phyloP scores from a whole-genome alignment of 2,888 invertebrate genomes.

The Caenorhabditis sp. region DNA sequence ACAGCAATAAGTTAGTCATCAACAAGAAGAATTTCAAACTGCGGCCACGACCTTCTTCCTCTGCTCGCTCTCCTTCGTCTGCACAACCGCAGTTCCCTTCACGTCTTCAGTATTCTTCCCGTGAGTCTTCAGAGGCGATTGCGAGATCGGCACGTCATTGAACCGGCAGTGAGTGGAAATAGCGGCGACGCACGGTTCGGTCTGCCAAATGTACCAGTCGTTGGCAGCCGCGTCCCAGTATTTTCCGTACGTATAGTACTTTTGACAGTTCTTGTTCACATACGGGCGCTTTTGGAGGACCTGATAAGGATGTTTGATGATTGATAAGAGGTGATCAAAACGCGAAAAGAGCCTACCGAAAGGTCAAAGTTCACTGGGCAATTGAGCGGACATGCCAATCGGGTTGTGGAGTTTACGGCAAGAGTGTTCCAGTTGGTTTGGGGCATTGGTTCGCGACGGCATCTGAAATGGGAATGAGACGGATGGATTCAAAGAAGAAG shows the following conservation, averaged over 20 bases:
- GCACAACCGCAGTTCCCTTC: conserved; percentile 35
- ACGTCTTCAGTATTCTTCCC: conserved; percentile 50
- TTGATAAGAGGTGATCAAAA: background rate
- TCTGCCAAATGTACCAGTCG: conserved; percentile 80
- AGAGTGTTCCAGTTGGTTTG: conserved; percentile 76
- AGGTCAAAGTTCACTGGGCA: conserved; percentile 79
- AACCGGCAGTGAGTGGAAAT: conserved; percentile 82
- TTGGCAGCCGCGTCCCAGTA: conserved; percentile 71
- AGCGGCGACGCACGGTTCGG: conserved; percentile 78
- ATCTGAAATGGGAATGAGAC: conserved; percentile 62
- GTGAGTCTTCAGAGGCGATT: conserved; percentile 15
- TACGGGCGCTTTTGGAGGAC: conserved; percentile 79
- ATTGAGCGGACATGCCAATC: conserved; percentile 79
- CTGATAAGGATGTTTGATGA: conserved; percentile 48
- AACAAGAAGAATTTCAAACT: conserved; percentile 15
- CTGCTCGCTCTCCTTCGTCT: conserved; percentile 48
- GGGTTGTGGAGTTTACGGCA: conserved; percentile 73
- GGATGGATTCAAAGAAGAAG: background rate
- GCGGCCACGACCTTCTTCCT: conserved; percentile 44
- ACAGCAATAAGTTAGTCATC: conserved; percentile 12
- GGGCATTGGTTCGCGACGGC: conserved; percentile 80
- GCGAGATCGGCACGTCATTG: conserved; percentile 76
- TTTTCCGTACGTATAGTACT: conserved; percentile 80
- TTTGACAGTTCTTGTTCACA: conserved; percentile 78
- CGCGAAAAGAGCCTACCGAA: conserved; percentile 64